Conservation (phyloP, 2,888 invertebrate species). For the Chaetoderma sp. region DNA sequence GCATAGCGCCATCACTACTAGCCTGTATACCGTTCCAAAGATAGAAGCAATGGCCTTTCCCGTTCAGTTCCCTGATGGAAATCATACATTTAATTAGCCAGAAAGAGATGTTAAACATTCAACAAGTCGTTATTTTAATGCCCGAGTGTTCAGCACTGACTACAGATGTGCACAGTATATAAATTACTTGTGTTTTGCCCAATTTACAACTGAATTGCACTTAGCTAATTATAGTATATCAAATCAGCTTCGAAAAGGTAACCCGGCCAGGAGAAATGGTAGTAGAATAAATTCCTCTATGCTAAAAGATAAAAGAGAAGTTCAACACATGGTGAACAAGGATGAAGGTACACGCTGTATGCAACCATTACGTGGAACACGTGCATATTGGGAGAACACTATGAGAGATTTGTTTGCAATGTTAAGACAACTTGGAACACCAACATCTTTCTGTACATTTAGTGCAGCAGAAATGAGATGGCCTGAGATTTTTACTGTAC, state of each 20-base stretch:
- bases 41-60: conserved; percentile 10
- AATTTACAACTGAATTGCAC: conserved; percentile 24
- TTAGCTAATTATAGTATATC: neutral
- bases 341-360: conserved; percentile 29
- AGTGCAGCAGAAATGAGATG: conserved; percentile 35
- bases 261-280: too few species aligned
- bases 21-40: conserved; percentile 8
- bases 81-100: neutral
- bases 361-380: conserved; percentile 28
- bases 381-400: conserved; percentile 33
- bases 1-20: conserved; percentile 24
- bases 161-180: conserved; percentile 23
- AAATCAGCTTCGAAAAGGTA: too few species aligned
- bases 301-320: neutral
- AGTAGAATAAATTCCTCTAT: too few species aligned
- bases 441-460: conserved; percentile 36
- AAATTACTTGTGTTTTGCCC: conserved; percentile 29
- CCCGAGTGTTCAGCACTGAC: conserved; percentile 23
- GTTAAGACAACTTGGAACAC: too few species aligned
- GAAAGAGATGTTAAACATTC: neutral
- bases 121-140: conserved; percentile 22
- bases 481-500: conserved; percentile 32
- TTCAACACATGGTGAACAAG: conserved; percentile 14
- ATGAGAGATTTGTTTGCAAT: conserved; percentile 31
- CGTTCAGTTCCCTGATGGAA: neutral